Evolutionary conservation across 2,113 vertebrate species (phyloP).

Genomic region (Pongo pygmaeus): DNA sequence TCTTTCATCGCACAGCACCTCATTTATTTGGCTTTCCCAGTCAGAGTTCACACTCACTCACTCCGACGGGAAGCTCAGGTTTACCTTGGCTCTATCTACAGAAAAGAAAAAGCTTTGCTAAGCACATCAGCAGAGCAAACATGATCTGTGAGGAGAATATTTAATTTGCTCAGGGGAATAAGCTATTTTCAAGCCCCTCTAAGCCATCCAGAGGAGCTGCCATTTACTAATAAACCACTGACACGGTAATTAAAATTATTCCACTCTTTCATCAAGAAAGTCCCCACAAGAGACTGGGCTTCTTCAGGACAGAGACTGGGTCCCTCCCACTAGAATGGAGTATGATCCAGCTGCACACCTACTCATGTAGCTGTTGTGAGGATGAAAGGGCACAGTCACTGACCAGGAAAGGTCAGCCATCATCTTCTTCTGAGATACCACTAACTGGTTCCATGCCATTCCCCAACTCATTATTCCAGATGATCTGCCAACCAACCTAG

Average conservation of each 20-base stretch:
- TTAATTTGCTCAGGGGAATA: neutral
- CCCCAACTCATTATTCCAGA: neutral
- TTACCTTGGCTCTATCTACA: fast-evolving
- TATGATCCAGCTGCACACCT: fast-evolving
- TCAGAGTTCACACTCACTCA: neutral
- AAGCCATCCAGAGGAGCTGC: neutral
- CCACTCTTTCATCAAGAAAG: neutral
- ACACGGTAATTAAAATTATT: too few relatives aligned
- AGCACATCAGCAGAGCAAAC: neutral
- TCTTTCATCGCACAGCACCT: neutral
- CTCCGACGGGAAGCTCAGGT: neutral
- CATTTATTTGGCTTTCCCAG: neutral
- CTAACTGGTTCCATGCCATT: too few relatives aligned
- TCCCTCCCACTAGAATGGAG: neutral
- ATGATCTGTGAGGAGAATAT: neutral
- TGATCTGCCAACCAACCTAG: neutral
- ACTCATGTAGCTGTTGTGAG: neutral
- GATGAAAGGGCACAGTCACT: neutral
- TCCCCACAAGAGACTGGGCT: neutral
- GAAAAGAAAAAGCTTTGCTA: too few relatives aligned
- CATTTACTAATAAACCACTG: neutral
- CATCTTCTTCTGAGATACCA: neutral
- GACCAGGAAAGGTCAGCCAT: neutral
- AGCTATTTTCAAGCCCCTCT: neutral
- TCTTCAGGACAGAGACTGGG: neutral